Conservation (phyloP, 2,113 vertebrate genomes). For the Microtus oregoni region DNA sequence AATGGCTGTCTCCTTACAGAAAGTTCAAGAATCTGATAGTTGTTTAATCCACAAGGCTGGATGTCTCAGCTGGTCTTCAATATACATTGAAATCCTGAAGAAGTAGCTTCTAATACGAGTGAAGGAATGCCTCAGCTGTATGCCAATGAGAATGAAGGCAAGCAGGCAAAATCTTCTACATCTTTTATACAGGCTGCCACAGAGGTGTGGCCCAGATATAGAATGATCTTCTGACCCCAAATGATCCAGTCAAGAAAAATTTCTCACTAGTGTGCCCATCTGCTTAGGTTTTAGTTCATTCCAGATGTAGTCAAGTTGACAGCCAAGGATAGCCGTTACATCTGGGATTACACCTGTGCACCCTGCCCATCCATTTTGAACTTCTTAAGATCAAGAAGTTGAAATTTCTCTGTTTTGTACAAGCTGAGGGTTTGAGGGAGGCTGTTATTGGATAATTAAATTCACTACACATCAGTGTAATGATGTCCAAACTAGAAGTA, state of each 20-base stretch:
- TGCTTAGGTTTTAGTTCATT: not conserved
- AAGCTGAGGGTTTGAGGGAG: not conserved
- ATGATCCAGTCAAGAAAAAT: not conserved
- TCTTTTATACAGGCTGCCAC: not conserved
- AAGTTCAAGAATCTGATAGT: not conserved
- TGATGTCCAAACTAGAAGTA: not conserved
- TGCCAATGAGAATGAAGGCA: not conserved
- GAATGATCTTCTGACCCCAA: not conserved
- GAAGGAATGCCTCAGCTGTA: not conserved
- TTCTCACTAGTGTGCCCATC: not conserved
- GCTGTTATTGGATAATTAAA: slow-evolving; percentile 30
- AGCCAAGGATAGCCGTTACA: not conserved
- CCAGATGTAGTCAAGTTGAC: not conserved
- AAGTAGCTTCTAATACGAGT: not conserved
- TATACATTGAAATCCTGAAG: not conserved
- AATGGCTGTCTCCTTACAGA: not conserved
- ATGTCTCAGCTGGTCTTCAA: not conserved
- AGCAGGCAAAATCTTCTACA: not conserved
- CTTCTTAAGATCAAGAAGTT: not conserved
- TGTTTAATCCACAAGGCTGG: not conserved
- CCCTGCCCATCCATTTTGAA: not conserved
- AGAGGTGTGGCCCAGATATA: not conserved
- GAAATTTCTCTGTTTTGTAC: not conserved
- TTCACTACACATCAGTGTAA: not conserved
- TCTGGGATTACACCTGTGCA: not conserved